These are phyloP conservation scores for Rhombomys opimus DNA, from an alignment of 2,113 vertebrate species.

Conservation along the genomic window DNA sequence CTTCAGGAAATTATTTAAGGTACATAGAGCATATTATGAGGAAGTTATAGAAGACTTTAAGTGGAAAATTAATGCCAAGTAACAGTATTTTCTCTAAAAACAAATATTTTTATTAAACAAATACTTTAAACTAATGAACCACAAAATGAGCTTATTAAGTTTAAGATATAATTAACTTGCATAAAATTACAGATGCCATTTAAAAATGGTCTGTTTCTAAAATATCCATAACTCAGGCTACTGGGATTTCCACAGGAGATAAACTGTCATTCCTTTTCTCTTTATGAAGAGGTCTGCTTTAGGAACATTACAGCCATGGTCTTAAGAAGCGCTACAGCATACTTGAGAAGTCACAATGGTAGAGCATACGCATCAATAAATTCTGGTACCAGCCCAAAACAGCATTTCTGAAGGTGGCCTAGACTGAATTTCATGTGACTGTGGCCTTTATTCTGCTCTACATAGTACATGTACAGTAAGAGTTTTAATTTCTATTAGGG, in stretches of 20 bases:
- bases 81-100: conserved; percentile 75
- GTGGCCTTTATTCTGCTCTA: conserved; percentile 69
- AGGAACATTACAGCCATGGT: conserved; percentile 48
- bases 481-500: conserved; percentile 70
- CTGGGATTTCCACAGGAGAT: conserved; percentile 82
- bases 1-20: conserved; percentile 72
- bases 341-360: conserved; percentile 78
- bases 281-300: conserved; percentile 62
- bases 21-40: conserved; percentile 58
- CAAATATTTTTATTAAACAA: conserved; percentile 70
- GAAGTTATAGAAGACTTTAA: conserved; percentile 77
- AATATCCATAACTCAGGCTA: conserved; percentile 78
- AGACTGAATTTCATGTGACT: conserved; percentile 62
- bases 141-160: conserved; percentile 78
- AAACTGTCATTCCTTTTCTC: conserved; percentile 74
- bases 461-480: conserved; percentile 56
- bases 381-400: conserved; percentile 80
- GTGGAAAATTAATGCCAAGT: conserved; percentile 76
- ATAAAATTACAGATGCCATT: conserved; percentile 73
- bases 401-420: conserved; percentile 77
- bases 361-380: conserved; percentile 70
- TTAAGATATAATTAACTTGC: conserved; percentile 77
- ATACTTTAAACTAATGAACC: conserved; percentile 77
- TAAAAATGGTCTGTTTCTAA: conserved; percentile 79
- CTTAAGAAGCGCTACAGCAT: conserved; percentile 78